Percentiles rank a stretch among this genome's conserved stretches.
Evolutionary conservation across 2,797 vertebrate species (phyloP).

Genomic region (Peromyscus nudipes): DNA sequence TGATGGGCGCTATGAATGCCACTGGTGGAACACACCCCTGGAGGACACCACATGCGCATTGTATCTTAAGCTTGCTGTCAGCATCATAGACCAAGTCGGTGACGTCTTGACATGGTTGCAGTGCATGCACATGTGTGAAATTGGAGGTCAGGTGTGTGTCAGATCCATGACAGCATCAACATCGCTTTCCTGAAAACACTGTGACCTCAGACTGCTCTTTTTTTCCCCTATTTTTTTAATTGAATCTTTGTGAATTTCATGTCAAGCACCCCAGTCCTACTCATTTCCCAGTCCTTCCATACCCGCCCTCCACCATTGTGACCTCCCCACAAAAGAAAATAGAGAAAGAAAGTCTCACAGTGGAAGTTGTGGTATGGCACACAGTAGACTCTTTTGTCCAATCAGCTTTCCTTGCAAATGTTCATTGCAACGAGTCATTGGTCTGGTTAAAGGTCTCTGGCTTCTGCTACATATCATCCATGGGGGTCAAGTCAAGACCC

Average conservation of each 20-base stretch:
- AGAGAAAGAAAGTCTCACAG: background rate
- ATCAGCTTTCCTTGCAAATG: background rate
- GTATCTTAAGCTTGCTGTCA: background rate
- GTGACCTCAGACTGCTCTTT: background rate
- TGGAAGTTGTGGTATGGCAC: background rate
- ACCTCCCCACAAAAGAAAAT: background rate
- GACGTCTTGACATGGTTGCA: conserved; percentile 8
- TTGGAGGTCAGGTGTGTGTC: background rate
- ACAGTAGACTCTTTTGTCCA: background rate
- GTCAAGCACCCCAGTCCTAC: background rate
- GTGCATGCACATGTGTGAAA: background rate
- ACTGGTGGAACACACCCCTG: background rate
- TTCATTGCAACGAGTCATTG: background rate
- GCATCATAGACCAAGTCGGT: background rate
- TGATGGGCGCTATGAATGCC: background rate
- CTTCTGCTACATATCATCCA: background rate
- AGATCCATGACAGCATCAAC: background rate
- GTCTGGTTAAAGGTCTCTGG: background rate
- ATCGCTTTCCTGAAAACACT: background rate
- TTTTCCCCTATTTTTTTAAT: background rate
- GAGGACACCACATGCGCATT: background rate
- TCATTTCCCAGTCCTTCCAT: background rate
- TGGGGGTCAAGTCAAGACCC: background rate
- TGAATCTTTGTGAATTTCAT: background rate
- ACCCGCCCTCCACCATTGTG: background rate